Evolutionary conservation across 2,113 vertebrate species (phyloP).

Genomic region (Myanophis thanlyinensis): DNA sequence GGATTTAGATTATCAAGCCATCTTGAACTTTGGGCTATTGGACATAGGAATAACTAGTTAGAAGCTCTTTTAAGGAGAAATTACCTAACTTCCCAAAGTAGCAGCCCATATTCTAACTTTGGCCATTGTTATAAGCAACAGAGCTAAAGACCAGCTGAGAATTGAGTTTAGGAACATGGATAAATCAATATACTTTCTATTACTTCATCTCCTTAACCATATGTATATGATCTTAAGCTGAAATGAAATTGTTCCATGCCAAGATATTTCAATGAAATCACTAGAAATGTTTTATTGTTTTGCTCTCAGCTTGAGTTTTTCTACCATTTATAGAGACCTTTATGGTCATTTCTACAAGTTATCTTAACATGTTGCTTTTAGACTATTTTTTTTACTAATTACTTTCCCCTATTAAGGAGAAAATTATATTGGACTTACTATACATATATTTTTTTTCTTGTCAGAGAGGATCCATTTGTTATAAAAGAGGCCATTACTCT

Average conservation of each 20-base stretch:
- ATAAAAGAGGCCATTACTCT: background rate
- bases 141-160: background rate
- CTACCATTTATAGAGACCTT: background rate
- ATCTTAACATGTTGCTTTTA: background rate
- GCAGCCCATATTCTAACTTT: background rate
- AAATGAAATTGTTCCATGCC: background rate
- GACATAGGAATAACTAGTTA: background rate
- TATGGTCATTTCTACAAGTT: background rate
- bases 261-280: background rate
- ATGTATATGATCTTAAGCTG: background rate
- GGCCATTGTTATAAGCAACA: background rate
- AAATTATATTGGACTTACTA: background rate
- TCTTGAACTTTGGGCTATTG: background rate
- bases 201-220: background rate
- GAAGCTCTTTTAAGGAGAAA: background rate
- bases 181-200: background rate
- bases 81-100: background rate
- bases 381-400: background rate
- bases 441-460: background rate
- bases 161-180: background rate
- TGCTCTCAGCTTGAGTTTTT: background rate
- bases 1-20: background rate
- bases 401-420: background rate
- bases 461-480: background rate
- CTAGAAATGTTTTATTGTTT: background rate